Conservation (phyloP, 2,888 invertebrate genomes). For the Nemotelus nigrinus region DNA sequence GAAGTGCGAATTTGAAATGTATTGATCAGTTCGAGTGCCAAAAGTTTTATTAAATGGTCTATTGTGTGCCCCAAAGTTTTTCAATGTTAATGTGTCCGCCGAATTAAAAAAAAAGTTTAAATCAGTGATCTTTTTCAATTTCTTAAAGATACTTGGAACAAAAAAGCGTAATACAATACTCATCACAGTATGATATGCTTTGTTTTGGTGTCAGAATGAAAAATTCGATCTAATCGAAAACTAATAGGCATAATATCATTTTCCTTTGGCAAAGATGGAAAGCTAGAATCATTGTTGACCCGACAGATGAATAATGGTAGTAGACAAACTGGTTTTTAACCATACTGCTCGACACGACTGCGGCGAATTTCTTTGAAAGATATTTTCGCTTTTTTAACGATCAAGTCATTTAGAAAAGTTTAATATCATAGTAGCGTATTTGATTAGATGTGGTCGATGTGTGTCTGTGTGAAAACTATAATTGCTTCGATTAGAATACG, state of each 20-base stretch:
- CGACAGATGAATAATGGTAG: slow-evolving; percentile 29
- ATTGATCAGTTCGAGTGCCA: too few relatives aligned
- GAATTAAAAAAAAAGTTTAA: too few relatives aligned
- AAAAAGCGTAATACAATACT: too few relatives aligned
- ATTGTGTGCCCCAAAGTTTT: too few relatives aligned
- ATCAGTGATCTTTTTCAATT: too few relatives aligned
- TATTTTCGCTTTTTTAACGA: neutral
- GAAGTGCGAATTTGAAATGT: too few relatives aligned
- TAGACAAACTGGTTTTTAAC: slow-evolving; percentile 25
- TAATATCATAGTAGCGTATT: slow-evolving; percentile 16
- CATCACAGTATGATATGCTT: neutral
- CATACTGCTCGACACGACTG: neutral
- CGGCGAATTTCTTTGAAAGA: slow-evolving; percentile 28
- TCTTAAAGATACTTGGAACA: too few relatives aligned
- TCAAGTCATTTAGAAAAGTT: slow-evolving; percentile 18
- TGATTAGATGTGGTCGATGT: slow-evolving; percentile 19
- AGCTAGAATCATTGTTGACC: neutral
- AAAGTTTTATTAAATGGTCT: too few relatives aligned
- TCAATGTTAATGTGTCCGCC: too few relatives aligned
- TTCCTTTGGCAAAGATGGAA: slow-evolving; percentile 13
- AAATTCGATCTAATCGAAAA: slow-evolving; percentile 33
- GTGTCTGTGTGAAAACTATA: slow-evolving; percentile 11
- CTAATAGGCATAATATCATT: slow-evolving; percentile 27
- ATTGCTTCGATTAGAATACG: neutral
- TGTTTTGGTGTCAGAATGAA: slow-evolving; percentile 31